Evolutionary conservation across 2,888 invertebrate species (phyloP).

Genomic region (Hirudinaria manillensis): DNA sequence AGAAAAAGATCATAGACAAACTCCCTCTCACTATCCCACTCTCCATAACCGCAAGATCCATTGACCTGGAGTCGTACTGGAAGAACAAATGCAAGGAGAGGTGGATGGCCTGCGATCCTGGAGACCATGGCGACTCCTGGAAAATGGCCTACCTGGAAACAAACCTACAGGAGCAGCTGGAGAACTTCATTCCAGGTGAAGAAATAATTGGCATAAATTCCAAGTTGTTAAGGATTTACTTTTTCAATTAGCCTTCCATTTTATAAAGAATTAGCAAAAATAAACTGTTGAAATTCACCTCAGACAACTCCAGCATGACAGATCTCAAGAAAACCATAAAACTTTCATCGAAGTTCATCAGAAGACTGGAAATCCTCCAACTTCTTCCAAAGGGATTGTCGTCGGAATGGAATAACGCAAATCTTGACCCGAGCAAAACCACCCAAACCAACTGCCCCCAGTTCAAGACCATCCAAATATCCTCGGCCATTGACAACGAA

Average conservation of each 20-base stretch:
- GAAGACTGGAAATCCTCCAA: background rate
- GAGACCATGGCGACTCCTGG: slow-evolving; percentile 51
- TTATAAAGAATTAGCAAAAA: no score
- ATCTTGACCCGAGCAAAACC: no score
- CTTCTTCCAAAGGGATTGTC: background rate
- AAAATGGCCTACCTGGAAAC: slow-evolving; percentile 54
- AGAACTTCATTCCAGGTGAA: slow-evolving; percentile 8
- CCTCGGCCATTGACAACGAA: background rate
- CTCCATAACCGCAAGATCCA: slow-evolving; percentile 53
- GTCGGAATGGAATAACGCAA: background rate
- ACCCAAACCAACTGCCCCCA: no score
- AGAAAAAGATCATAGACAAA: background rate
- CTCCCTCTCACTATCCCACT: slow-evolving; percentile 44
- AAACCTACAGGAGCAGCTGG: slow-evolving; percentile 45
- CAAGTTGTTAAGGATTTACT: no score
- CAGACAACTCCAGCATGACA: background rate
- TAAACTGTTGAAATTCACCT: background rate
- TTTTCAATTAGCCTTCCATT: no score
- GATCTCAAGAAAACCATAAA: slow-evolving; percentile 10
- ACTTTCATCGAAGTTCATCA: background rate
- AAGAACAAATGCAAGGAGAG: slow-evolving; percentile 51
- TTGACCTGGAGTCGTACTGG: slow-evolving; percentile 54
- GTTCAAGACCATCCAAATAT: no score
- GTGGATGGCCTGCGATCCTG: slow-evolving; percentile 53
- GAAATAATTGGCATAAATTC: no score